Evolutionary conservation across 53 echinoderm and acorn worm species (phyloP).

Genomic region (Mesocentrotus franciscanus): DNA sequence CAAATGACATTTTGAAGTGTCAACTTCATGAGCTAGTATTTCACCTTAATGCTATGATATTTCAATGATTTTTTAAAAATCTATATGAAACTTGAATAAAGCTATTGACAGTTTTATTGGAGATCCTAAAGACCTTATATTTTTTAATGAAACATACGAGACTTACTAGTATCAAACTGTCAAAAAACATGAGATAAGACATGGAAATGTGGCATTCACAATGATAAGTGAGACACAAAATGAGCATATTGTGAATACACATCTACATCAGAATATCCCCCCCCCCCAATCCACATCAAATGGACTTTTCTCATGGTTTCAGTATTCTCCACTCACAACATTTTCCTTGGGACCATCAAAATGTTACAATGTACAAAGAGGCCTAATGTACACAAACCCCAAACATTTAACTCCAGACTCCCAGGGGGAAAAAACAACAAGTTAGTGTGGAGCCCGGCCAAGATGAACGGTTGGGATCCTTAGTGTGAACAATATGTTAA

Average conservation of each 20-base stretch:
- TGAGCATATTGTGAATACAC: neutral
- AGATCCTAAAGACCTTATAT: neutral
- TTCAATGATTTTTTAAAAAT: too few relatives aligned
- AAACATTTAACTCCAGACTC: too few relatives aligned
- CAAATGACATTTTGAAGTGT: neutral
- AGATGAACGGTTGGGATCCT: too few relatives aligned
- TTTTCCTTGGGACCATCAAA: too few relatives aligned
- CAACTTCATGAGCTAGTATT: neutral
- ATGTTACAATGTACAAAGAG: too few relatives aligned
- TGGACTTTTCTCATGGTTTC: neutral
- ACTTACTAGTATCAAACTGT: neutral
- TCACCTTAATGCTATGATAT: neutral
- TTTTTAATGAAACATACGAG: neutral
- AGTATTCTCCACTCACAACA: too few relatives aligned
- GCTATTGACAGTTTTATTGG: too few relatives aligned
- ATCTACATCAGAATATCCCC: neutral
- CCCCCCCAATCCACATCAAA: neutral
- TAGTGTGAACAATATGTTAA: too few relatives aligned
- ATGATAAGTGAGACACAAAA: neutral
- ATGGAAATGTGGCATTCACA: neutral
- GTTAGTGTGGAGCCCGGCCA: too few relatives aligned
- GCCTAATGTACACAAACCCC: too few relatives aligned
- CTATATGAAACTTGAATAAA: too few relatives aligned
- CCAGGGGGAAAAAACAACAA: too few relatives aligned
- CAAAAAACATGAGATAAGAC: neutral